Base-by-base conservation (phyloP, 2,888 invertebrate genomes). In the Tetragonula carbonaria region DNA sequence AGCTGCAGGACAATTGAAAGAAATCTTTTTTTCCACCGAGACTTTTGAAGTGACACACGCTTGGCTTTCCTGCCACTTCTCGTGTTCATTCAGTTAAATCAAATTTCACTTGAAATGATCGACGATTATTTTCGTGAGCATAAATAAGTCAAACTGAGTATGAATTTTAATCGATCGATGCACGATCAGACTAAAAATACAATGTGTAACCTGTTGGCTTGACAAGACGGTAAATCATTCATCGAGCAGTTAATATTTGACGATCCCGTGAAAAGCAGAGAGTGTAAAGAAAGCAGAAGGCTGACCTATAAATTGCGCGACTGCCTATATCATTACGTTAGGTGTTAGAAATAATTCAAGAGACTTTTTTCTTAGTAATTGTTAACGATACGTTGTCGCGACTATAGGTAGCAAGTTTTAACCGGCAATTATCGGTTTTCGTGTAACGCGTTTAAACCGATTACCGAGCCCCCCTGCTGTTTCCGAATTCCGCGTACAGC, bases 231-330 rank as follows among this genome's bases (percentile, higher is more conserved):
- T 63, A 59, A 73, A 81, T 66, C 78, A 81, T 78, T 85, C 51
- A 71, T 45, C 59, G 33, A n/a, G 55, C 63, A 28, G 63, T 86
- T 74, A 72, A 79, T 85, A 71, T 53, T 79, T 71, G 74, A 75
- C 75, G 51, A 62, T 33, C 21, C 11, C 8, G 16, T 33, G 74
- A 71, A 77, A 71, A 67, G 71, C 28, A 67, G 59, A 63, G 53
- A 57, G 57, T 50, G 66, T 23, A 67, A 53, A 63, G 62, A 45
- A 51, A 23, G 74, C 57, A 79, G 57, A 74, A 66, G 74, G 80
- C 57, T 86, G 86, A 86, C 86, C 86, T 79, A 86, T 74, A 86
- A 86, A 85, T 86, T 82, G 82, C 57, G 33, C 67, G 81, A 76
- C 66, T 63, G 73, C 5, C 79, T 67, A 59, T 79, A 71, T 79